Percentiles rank a stretch among this genome's conserved stretches.
phyloP scores from a whole-genome alignment of 1,140 invertebrate species.

The Ridgeia piscesae region DNA sequence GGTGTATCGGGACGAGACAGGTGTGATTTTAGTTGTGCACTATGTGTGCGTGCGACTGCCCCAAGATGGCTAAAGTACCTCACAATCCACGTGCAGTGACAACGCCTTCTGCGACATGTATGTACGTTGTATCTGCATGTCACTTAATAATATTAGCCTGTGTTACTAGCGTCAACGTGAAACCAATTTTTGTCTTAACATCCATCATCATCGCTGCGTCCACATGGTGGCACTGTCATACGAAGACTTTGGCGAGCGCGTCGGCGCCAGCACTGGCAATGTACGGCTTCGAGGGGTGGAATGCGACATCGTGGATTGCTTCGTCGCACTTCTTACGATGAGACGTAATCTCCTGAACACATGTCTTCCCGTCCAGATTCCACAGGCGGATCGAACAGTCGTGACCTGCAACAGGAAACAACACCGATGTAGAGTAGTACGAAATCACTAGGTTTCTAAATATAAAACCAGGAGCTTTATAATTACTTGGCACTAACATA shows the following conservation, averaged over 20 bases:
- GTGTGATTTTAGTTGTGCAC: neutral
- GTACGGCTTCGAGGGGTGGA: constrained; percentile 96
- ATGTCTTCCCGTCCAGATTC: constrained; percentile 98
- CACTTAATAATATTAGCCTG: neutral
- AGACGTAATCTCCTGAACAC: constrained; percentile 98
- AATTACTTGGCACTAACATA: too few species aligned
- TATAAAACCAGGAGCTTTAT: too few species aligned
- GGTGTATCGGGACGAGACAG: neutral
- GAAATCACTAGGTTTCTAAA: too few species aligned
- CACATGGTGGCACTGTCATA: constrained; percentile 11
- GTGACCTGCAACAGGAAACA: constrained; percentile 69
- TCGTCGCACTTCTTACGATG: constrained; percentile 99
- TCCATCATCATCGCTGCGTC: neutral
- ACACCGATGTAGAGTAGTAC: neutral
- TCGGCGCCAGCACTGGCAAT: constrained; percentile 98
- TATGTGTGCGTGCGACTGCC: too few species aligned
- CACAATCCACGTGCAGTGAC: neutral
- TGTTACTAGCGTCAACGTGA: neutral
- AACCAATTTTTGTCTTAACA: neutral
- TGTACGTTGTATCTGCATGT: neutral
- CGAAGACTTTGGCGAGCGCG: constrained; percentile 88
- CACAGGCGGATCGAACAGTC: constrained; percentile 98
- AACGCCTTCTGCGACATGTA: neutral
- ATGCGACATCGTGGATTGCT: constrained; percentile 97
- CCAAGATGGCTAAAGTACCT: neutral